Percentiles rank a stretch among this genome's conserved stretches.
Conservation (phyloP, 2,113 vertebrate genomes). For the Vidua macroura region DNA sequence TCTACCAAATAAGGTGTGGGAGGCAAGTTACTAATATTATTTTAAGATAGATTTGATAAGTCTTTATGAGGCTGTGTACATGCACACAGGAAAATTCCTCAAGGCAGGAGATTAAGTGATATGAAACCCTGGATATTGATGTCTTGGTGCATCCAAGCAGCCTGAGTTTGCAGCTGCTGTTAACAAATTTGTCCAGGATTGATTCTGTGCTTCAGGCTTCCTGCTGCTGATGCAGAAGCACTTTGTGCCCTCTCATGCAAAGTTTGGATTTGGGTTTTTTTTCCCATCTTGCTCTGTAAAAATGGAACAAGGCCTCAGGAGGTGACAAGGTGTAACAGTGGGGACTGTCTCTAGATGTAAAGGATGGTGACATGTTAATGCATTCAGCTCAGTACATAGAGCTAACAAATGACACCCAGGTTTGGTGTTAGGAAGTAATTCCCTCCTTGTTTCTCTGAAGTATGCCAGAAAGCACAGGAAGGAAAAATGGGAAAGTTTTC, state of each 20-base stretch:
- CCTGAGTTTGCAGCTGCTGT: not conserved
- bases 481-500: not conserved
- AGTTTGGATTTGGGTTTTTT: not conserved
- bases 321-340: not conserved
- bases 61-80: not conserved
- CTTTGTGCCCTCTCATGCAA: not conserved
- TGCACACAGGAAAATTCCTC: not conserved
- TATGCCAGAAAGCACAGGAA: not conserved
- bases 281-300: not conserved
- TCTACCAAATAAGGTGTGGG: conserved; percentile 12
- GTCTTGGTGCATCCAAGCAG: not conserved
- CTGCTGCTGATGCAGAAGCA: not conserved
- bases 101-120: not conserved
- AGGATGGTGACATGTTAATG: not conserved
- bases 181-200: not conserved
- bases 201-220: not conserved
- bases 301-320: not conserved
- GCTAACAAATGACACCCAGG: not conserved
- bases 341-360: not conserved
- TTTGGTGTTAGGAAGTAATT: not conserved
- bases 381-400: not conserved
- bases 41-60: not conserved
- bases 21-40: not conserved
- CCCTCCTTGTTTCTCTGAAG: not conserved
- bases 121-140: not conserved